A percentile compares a stretch with the other conserved stretches of the same genome.
phyloP scores from a whole-genome alignment of 2,797 vertebrate species.

The Intellagama lesueurii region DNA sequence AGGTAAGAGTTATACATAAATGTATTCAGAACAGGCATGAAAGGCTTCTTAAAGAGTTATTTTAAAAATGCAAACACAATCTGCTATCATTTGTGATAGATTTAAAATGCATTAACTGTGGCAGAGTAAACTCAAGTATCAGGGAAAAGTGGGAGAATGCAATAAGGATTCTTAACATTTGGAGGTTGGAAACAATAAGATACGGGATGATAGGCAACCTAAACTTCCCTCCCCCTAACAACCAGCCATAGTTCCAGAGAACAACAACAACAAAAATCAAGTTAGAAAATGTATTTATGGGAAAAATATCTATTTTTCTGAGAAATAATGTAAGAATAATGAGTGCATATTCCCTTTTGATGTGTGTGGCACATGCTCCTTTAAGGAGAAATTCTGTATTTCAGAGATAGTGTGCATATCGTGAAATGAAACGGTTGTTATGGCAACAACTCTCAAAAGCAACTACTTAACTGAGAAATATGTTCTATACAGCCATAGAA shows the following conservation, averaged over 20 bases:
- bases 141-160: conserved; percentile 45
- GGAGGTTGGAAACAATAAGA: conserved; percentile 60
- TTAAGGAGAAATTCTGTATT: conserved; percentile 86
- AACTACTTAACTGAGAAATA: conserved; percentile 85
- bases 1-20: conserved; percentile 13
- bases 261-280: conserved; percentile 82
- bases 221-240: conserved; percentile 54
- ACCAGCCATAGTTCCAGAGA: conserved; percentile 74
- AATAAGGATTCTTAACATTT: conserved; percentile 60
- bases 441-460: conserved; percentile 89
- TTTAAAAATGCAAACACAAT: conserved; percentile 38
- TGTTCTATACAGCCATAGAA: conserved; percentile 83
- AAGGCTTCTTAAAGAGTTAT: conserved; percentile 26
- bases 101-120: conserved; percentile 67
- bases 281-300: conserved; percentile 77
- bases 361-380: conserved; percentile 82
- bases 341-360: conserved; percentile 83
- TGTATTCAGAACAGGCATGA: background rate
- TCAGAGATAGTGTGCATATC: conserved; percentile 85
- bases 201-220: conserved; percentile 69
- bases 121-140: conserved; percentile 57
- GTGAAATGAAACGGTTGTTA: conserved; percentile 86
- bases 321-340: conserved; percentile 86
- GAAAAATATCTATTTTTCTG: conserved; percentile 82
- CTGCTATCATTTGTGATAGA: conserved; percentile 46